Base-by-base conservation (phyloP, 2,797 vertebrate species). In the Lagocephalus sceleratus region DNA sequence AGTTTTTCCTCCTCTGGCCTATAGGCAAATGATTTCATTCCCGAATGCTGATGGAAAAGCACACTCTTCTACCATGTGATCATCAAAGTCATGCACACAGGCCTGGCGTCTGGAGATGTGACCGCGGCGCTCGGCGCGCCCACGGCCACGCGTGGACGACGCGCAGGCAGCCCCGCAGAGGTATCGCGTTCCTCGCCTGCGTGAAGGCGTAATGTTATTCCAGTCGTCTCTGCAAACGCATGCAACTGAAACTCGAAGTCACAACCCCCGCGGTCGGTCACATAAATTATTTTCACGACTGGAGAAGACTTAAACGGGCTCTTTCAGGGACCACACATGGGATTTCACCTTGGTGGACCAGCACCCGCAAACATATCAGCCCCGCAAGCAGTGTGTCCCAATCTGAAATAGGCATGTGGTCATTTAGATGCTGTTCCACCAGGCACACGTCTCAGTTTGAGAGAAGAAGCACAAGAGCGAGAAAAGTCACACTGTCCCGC, bases 81-180 rank as follows among this genome's bases (percentile, higher is more conserved):
- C 59, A 54, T 54, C 51, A 83, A 82, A 60, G 80, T 78, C 66
- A 68, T 51, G 69, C n/a, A n/a, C n/a, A n/a, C n/a, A n/a, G 80
- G 73, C 73, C 77, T 85, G 82, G 79, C 66, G 63, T 54, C 16
- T 52, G 54, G 19, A 51, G 70, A 62, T 77, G 71, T 82, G 76
- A 74, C 77, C 61, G 32, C 58, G 50, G 51, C 72, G 66, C n/a
- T n/a, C n/a, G n/a, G n/a, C n/a, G n/a, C n/a, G n/a, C n/a, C n/a
- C 57, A 78, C 74, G 77, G 57, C 71, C 72, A 79, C 64, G 81
- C 73, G 71, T 71, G 71, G 70, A 73, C 67, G n/a, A n/a, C n/a
- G n/a, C n/a, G n/a, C n/a, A n/a, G n/a, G 29, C 46, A 15, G 57
- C 76, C 79, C 65, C 6, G 70, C 72, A 66, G 69, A 63, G 71